phyloP scores from a whole-genome alignment of 2,888 invertebrate species.

The Rhyacophila evoluta region DNA sequence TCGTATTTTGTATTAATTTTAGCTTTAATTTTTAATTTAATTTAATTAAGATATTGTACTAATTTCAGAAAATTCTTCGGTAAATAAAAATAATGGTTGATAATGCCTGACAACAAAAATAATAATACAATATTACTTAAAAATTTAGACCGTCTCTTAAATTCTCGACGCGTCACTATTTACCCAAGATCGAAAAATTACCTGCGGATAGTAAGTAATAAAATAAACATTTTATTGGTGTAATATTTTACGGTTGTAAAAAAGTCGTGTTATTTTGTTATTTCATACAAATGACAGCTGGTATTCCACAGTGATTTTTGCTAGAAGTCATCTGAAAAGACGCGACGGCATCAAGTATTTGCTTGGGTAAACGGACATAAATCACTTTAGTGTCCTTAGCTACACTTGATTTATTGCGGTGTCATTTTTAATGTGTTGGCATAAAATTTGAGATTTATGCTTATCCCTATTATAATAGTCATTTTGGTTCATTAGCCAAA shows the following conservation, averaged over 20 bases:
- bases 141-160: no score
- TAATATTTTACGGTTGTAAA: not conserved
- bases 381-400: not conserved
- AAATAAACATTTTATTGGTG: not conserved
- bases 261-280: not conserved
- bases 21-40: no score
- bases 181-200: not conserved
- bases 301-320: not conserved
- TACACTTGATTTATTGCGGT: not conserved
- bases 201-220: not conserved
- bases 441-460: not conserved
- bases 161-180: no score
- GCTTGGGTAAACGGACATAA: not conserved
- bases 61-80: no score
- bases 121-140: no score
- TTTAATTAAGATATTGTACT: no score
- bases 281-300: not conserved
- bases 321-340: not conserved
- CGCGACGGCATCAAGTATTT: not conserved
- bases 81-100: no score
- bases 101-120: no score
- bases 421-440: constrained; percentile 4
- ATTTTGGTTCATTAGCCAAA: not conserved
- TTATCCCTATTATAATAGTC: not conserved
- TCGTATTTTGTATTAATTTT: no score